phyloP scores from a whole-genome alignment of 2,797 vertebrate species.

The Argentina silus region DNA sequence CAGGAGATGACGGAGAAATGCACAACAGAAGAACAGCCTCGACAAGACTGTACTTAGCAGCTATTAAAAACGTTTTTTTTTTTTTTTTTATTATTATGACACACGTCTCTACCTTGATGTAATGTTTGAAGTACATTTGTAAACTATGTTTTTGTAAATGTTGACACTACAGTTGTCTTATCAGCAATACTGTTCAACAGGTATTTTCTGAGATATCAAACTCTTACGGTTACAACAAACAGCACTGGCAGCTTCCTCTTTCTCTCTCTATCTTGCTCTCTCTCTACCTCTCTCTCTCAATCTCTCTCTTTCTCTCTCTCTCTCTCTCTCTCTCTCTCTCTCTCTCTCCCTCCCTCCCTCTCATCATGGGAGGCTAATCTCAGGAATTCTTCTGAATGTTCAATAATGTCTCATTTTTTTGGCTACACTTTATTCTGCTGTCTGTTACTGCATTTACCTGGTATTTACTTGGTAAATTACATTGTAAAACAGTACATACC shows the following conservation, averaged over 20 bases:
- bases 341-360: slow-evolving; percentile 72
- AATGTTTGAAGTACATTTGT: slow-evolving; percentile 48
- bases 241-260: slow-evolving; percentile 63
- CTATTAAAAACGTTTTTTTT: slow-evolving; percentile 48
- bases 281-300: slow-evolving; percentile 63
- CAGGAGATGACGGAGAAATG: slow-evolving; percentile 98
- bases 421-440: slow-evolving; percentile 61
- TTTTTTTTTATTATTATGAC: slow-evolving; percentile 43
- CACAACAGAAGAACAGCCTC: slow-evolving; percentile 89
- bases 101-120: slow-evolving; percentile 44
- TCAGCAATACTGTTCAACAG: slow-evolving; percentile 89
- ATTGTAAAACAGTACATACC: not conserved
- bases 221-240: slow-evolving; percentile 83
- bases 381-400: slow-evolving; percentile 97
- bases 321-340: slow-evolving; percentile 5
- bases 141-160: slow-evolving; percentile 61
- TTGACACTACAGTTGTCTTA: slow-evolving; percentile 90
- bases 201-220: slow-evolving; percentile 76
- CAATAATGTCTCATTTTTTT: slow-evolving; percentile 78
- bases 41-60: slow-evolving; percentile 84
- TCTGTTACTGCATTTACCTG: slow-evolving; percentile 23
- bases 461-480: slow-evolving; percentile 31
- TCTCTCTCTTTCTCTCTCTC: slow-evolving; percentile 9
- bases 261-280: slow-evolving; percentile 30
- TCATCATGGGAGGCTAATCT: slow-evolving; percentile 89